A percentile compares a stretch with the other conserved stretches of the same genome.
These are phyloP conservation scores for Leptopilina syphax DNA, from an alignment of 2,888 invertebrate species.

Conservation along the genomic window DNA sequence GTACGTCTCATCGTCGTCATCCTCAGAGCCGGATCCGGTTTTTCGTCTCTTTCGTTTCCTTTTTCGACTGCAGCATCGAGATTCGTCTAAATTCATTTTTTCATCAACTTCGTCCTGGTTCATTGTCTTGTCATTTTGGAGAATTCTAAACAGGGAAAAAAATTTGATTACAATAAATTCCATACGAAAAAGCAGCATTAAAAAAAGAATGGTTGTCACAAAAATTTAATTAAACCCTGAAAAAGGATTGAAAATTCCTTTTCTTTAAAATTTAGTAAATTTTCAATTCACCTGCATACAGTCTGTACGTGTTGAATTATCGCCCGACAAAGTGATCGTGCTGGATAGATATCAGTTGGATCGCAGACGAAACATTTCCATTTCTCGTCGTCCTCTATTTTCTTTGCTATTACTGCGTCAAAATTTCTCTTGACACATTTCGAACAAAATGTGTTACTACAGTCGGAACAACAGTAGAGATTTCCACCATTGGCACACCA, in stretches of 20 bases:
- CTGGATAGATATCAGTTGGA: conserved; percentile 81
- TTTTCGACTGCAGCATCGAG: conserved; percentile 70
- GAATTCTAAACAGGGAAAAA: conserved; percentile 60
- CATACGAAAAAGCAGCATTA: too few relatives aligned
- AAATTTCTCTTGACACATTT: conserved; percentile 88
- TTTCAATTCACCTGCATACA: conserved; percentile 65
- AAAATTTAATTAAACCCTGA: not conserved
- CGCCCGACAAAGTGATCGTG: conserved; percentile 85
- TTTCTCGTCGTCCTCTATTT: conserved; percentile 87
- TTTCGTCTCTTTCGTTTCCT: conserved; percentile 67
- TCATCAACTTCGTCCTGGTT: conserved; percentile 63
- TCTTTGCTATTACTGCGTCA: conserved; percentile 82
- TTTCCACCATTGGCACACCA: conserved; percentile 91
- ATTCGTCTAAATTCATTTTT: conserved; percentile 72
- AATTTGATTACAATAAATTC: not conserved
- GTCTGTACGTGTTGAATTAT: conserved; percentile 80
- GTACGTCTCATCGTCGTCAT: conserved; percentile 67
- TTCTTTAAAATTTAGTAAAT: not conserved
- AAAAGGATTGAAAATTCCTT: not conserved
- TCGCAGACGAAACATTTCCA: conserved; percentile 90
- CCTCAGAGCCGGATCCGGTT: conserved; percentile 66
- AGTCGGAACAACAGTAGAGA: conserved; percentile 88
- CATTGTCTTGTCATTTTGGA: conserved; percentile 64
- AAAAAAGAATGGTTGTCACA: too few relatives aligned
- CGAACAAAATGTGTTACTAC: conserved; percentile 79